phyloP scores from a whole-genome alignment of 2,888 invertebrate species.

The Morpho achilles region DNA sequence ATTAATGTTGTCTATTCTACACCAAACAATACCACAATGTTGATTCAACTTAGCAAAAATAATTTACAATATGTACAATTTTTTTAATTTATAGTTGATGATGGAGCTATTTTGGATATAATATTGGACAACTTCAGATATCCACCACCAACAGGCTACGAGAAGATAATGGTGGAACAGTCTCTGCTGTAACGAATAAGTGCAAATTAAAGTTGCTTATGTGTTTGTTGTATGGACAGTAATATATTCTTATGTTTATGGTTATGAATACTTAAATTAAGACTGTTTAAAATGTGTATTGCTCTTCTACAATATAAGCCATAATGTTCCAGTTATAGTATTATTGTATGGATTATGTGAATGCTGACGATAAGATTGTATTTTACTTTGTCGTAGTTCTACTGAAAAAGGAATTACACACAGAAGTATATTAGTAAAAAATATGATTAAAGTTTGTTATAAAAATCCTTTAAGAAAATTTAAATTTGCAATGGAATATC shows the following conservation, averaged over 20 bases:
- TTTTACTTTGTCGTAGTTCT: background rate
- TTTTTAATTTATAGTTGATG: slow-evolving; percentile 87
- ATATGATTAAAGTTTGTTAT: too few relatives aligned
- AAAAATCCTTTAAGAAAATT: too few relatives aligned
- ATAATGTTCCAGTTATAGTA: slow-evolving; percentile 5
- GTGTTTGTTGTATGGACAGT: slow-evolving; percentile 38
- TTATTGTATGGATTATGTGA: slow-evolving; percentile 4
- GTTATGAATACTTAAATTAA: slow-evolving; percentile 15
- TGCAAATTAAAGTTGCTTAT: slow-evolving; percentile 20
- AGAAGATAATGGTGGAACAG: slow-evolving; percentile 97
- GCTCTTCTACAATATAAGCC: slow-evolving; percentile 12
- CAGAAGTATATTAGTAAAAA: too few relatives aligned
- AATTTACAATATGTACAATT: background rate
- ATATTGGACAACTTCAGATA: slow-evolving; percentile 94
- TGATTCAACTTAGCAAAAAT: too few relatives aligned
- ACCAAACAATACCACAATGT: too few relatives aligned
- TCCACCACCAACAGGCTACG: slow-evolving; percentile 91
- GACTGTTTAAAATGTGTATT: slow-evolving; percentile 21
- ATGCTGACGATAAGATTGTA: slow-evolving; percentile 1
- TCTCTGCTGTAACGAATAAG: slow-evolving; percentile 89
- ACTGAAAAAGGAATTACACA: background rate
- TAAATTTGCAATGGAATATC: too few relatives aligned
- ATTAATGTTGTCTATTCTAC: too few relatives aligned
- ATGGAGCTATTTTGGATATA: slow-evolving; percentile 97
- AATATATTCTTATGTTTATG: slow-evolving; percentile 21